phyloP scores from a whole-genome alignment of 2,888 invertebrate species.

The Platerodrilus igneus region DNA sequence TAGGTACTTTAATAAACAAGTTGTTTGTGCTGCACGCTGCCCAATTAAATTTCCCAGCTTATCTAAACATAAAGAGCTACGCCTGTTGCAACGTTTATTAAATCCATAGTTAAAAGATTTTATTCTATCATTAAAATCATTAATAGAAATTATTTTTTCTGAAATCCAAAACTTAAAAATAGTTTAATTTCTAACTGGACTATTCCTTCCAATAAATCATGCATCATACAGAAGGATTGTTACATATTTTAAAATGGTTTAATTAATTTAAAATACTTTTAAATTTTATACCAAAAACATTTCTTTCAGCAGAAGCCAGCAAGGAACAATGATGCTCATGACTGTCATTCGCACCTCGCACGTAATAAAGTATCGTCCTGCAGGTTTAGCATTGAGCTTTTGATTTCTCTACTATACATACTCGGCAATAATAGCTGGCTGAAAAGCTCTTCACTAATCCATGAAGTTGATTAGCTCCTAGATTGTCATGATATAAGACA shows the following conservation, averaged over 20 bases:
- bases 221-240: conserved; percentile 26
- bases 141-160: conserved; percentile 12
- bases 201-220: conserved; percentile 30
- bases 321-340: too few relatives aligned
- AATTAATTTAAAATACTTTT: conserved; percentile 19
- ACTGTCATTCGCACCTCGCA: too few relatives aligned
- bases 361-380: too few relatives aligned
- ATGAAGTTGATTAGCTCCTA: conserved; percentile 24
- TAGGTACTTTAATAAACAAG: conserved; percentile 17
- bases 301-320: too few relatives aligned
- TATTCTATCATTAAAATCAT: conserved; percentile 19
- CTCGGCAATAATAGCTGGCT: conserved; percentile 26
- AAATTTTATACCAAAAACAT: conserved; percentile 15
- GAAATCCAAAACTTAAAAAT: conserved; percentile 14
- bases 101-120: conserved; percentile 22
- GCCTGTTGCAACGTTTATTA: conserved; percentile 15
- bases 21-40: conserved; percentile 16
- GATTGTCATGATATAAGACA: conserved; percentile 20
- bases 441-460: conserved; percentile 26
- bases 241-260: conserved; percentile 18
- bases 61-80: conserved; percentile 14
- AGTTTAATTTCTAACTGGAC: conserved; percentile 22
- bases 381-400: too few relatives aligned
- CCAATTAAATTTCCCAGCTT: conserved; percentile 16
- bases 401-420: conserved; percentile 22